Evolutionary conservation across 2,888 invertebrate species (phyloP), one percentile per base, ranked within the genome.

Genomic region (Arctia plantaginis): DNA sequence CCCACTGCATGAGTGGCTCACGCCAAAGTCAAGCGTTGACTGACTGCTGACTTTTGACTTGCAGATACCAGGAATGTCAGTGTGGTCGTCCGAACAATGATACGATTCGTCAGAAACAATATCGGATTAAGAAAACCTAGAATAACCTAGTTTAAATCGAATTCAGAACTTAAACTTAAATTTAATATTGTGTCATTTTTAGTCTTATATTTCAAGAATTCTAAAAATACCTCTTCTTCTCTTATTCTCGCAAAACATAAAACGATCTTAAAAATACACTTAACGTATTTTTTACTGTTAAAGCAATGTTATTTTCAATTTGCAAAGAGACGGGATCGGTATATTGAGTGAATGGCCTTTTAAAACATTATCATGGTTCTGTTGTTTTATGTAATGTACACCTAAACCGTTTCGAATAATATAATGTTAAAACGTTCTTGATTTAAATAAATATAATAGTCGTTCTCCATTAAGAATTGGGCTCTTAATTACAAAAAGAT

Each of bases 261-360:
- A 4, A 69, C n/a, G 55, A n/a, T 55, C 69, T n/a, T 35, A 55
- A 69, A 51, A 51, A 39, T 55, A 35, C 35, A 18, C 35, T 15
- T 35, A n/a, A 51, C 13, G 12, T n/a, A 39, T 30, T 51, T 55
- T 35, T 35, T 20, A 23, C 35, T 12, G 33, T n/a, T 18, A 69
- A 55, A 69, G 55, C 55, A 35, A 69, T 55, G 55, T 69, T 23
- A 69, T 69, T 69, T 39, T 55, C 55, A 69, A 55, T 69, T 55
- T 69, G 10, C 27, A 27, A 69, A 67, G 67, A 12, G 55, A 23
- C n/a, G 55, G n/a, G 18, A n/a, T 23, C 51, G 15, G 13, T 15
- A 69, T n/a, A 35, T 35, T 68, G 51, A 51, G 15, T 68, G 35
- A 68, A 47, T 51, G 33, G 33, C 30, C 23, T 68, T 68, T 68